Percentiles rank a stretch among this genome's conserved stretches.
Evolutionary conservation across 2,888 invertebrate species (phyloP).

Genomic region (Magallana nippona): DNA sequence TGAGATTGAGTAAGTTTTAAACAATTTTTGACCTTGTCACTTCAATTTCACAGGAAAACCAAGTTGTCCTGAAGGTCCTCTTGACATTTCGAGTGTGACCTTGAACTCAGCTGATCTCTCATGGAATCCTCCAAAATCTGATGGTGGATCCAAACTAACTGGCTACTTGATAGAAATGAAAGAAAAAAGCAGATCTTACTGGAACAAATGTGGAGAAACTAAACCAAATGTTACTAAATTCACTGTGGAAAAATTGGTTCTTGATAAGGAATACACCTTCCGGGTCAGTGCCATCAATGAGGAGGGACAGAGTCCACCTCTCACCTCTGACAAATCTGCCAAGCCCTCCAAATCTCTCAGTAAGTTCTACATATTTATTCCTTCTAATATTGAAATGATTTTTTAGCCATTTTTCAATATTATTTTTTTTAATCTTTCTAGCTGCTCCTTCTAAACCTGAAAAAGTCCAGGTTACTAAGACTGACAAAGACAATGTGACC

Average conservation of each 20-base stretch:
- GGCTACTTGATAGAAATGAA: slow-evolving; percentile 91
- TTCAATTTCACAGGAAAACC: slow-evolving; percentile 67
- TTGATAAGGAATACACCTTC: slow-evolving; percentile 97
- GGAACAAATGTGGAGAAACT: slow-evolving; percentile 86
- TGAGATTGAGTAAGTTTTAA: neutral
- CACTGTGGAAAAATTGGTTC: slow-evolving; percentile 91
- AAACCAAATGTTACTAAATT: slow-evolving; percentile 79
- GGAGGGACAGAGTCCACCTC: slow-evolving; percentile 97
- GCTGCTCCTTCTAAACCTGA: slow-evolving; percentile 72
- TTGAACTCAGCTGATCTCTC: slow-evolving; percentile 96
- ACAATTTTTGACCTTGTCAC: neutral
- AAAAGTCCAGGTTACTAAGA: slow-evolving; percentile 65
- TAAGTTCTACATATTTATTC: slow-evolving; percentile 24
- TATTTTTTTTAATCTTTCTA: slow-evolving; percentile 46
- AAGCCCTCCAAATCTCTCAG: slow-evolving; percentile 60
- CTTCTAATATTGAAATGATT: too few species aligned
- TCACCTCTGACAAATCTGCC: slow-evolving; percentile 84
- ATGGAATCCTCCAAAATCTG: slow-evolving; percentile 98
- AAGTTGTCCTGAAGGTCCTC: slow-evolving; percentile 77
- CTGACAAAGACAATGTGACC: slow-evolving; percentile 65
- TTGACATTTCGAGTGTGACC: slow-evolving; percentile 95
- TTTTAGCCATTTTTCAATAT: too few species aligned
- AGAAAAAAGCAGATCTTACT: slow-evolving; percentile 95
- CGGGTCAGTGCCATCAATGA: slow-evolving; percentile 98
- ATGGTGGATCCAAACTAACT: slow-evolving; percentile 93